A percentile compares a stretch with the other conserved stretches of the same genome.
phyloP scores from a whole-genome alignment of 2,113 vertebrate genomes.

The Epinephelus lanceolatus region DNA sequence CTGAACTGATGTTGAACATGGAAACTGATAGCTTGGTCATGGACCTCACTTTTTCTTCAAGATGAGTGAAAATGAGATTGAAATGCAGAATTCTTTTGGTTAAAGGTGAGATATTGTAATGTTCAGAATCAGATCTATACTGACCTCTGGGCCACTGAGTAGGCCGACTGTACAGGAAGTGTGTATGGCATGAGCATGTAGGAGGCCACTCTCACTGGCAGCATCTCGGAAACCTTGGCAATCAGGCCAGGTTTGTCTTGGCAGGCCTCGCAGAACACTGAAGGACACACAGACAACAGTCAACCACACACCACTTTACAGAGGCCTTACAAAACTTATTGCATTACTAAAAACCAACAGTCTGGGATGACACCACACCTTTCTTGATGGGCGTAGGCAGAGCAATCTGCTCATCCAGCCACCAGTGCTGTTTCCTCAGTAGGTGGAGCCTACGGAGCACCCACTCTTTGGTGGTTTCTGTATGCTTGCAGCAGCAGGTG shows the following conservation, averaged over 20 bases:
- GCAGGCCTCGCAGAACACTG: constrained; percentile 88
- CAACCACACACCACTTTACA: background rate
- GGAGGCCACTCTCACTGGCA: constrained; percentile 89
- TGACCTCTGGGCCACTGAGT: constrained; percentile 87
- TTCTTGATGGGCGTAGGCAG: constrained; percentile 85
- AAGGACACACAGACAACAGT: constrained; percentile 25
- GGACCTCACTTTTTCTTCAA: too few relatives aligned
- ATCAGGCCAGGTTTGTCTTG: constrained; percentile 82
- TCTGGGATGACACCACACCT: constrained; percentile 77
- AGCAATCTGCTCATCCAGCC: constrained; percentile 85
- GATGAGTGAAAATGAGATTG: background rate
- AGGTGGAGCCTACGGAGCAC: constrained; percentile 76
- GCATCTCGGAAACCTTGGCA: constrained; percentile 82
- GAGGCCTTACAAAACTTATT: background rate
- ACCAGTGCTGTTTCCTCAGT: constrained; percentile 79
- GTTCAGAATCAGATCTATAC: background rate
- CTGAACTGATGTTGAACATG: background rate
- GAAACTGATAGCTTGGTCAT: background rate
- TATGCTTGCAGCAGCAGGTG: constrained; percentile 42
- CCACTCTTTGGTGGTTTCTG: constrained; percentile 68
- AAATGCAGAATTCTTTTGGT: background rate
- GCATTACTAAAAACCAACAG: background rate
- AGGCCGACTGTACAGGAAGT: constrained; percentile 89
- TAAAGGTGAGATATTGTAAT: background rate
- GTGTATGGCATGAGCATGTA: constrained; percentile 91